phyloP scores from a whole-genome alignment of 2,113 vertebrate genomes.

The Nicator chloris region DNA sequence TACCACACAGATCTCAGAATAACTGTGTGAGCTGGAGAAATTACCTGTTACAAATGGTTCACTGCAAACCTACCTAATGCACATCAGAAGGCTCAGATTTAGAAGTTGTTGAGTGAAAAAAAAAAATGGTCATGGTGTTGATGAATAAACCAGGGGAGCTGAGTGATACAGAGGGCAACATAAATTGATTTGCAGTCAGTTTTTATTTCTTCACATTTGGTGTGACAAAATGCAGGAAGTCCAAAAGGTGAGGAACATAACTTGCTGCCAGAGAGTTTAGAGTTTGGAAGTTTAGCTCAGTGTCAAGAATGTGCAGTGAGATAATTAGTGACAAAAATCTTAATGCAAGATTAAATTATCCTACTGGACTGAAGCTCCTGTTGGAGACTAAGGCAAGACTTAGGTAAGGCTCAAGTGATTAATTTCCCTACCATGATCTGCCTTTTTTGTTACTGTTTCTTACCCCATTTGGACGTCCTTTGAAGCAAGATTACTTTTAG shows the following conservation, averaged over 20 bases:
- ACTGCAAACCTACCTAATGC: background rate
- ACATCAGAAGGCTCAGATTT: background rate
- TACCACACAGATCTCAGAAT: fast-evolving
- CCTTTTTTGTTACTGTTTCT: background rate
- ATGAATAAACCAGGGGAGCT: background rate
- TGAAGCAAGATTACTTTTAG: background rate
- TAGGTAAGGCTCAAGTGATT: background rate
- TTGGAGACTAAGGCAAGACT: background rate
- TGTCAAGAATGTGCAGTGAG: background rate
- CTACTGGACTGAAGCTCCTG: background rate
- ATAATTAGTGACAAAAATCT: background rate
- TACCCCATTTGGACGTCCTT: background rate
- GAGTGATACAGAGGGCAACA: background rate
- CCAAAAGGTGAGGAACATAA: fast-evolving
- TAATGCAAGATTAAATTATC: background rate
- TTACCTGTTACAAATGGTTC: background rate
- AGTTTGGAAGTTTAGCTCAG: background rate
- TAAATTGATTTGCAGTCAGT: background rate
- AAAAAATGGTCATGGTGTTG: background rate
- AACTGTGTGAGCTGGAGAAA: background rate
- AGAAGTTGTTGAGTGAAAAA: background rate
- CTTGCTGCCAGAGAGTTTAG: background rate
- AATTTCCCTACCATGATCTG: background rate
- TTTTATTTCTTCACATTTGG: background rate
- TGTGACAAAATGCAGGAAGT: background rate